phyloP scores from a whole-genome alignment of 2,797 vertebrate species.

The Phoeniculus purpureus region DNA sequence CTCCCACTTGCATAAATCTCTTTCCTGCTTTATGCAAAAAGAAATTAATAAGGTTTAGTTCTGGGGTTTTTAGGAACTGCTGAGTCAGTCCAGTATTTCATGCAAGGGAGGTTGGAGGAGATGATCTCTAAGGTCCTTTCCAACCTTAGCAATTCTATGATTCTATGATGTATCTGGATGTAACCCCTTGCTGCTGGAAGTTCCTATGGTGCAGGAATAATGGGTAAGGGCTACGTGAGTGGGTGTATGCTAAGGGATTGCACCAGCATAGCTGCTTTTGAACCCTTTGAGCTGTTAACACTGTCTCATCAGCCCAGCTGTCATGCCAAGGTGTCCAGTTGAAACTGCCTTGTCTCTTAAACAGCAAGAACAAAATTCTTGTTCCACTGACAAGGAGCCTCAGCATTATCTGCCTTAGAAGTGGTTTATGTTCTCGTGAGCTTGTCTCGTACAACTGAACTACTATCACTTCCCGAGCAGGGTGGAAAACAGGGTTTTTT shows the following conservation, averaged over 20 bases:
- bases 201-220: not conserved
- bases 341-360: not conserved
- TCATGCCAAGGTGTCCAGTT: not conserved
- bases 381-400: not conserved
- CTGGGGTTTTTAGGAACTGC: not conserved
- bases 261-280: not conserved
- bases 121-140: no score
- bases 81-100: not conserved
- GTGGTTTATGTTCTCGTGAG: not conserved
- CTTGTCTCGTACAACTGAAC: accelerated
- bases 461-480: not conserved
- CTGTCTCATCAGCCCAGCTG: not conserved
- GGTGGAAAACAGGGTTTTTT: not conserved
- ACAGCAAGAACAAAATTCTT: not conserved
- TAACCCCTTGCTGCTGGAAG: not conserved
- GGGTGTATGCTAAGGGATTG: not conserved
- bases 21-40: not conserved
- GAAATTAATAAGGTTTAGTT: not conserved
- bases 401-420: not conserved
- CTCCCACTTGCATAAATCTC: not conserved
- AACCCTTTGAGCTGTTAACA: not conserved
- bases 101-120: no score
- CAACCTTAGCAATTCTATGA: no score
- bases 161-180: not conserved
- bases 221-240: not conserved